Conservation (phyloP, 2,888 invertebrate species). For the Salticus scenicus region DNA sequence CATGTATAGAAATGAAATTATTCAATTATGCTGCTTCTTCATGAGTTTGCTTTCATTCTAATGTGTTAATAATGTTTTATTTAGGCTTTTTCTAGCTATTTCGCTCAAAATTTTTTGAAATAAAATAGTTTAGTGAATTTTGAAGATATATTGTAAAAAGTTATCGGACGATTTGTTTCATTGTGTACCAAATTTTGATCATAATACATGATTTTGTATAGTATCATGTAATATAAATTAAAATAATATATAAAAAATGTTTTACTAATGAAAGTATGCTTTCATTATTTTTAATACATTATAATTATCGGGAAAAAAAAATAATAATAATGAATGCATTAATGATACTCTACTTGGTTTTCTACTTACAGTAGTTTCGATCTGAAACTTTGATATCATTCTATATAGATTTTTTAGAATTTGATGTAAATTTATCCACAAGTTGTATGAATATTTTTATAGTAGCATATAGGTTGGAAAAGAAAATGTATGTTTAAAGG, state of each 20-base stretch:
- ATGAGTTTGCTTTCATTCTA: background rate
- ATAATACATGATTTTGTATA: too few relatives aligned
- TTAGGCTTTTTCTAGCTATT: background rate
- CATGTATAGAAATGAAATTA: background rate
- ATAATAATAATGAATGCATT: too few relatives aligned
- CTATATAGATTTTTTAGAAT: conserved; percentile 48
- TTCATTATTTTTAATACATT: too few relatives aligned
- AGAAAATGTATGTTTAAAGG: conserved; percentile 34
- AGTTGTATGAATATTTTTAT: conserved; percentile 68
- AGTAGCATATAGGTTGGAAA: conserved; percentile 43
- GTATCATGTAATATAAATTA: too few relatives aligned
- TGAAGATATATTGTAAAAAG: background rate
- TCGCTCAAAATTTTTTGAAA: conserved; percentile 5
- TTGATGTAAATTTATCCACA: conserved; percentile 65
- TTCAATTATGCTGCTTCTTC: background rate
- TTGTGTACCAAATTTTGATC: too few relatives aligned
- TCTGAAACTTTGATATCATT: conserved; percentile 55
- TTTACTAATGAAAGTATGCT: too few relatives aligned
- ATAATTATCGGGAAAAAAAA: too few relatives aligned
- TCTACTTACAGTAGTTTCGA: conserved; percentile 1
- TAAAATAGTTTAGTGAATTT: conserved; percentile 9
- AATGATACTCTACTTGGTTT: too few relatives aligned
- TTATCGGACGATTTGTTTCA: too few relatives aligned
- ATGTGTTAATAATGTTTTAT: background rate
- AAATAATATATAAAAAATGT: too few relatives aligned